Evolutionary conservation across 2,113 vertebrate species (phyloP).

Genomic region (Chiloscyllium plagiosum): DNA sequence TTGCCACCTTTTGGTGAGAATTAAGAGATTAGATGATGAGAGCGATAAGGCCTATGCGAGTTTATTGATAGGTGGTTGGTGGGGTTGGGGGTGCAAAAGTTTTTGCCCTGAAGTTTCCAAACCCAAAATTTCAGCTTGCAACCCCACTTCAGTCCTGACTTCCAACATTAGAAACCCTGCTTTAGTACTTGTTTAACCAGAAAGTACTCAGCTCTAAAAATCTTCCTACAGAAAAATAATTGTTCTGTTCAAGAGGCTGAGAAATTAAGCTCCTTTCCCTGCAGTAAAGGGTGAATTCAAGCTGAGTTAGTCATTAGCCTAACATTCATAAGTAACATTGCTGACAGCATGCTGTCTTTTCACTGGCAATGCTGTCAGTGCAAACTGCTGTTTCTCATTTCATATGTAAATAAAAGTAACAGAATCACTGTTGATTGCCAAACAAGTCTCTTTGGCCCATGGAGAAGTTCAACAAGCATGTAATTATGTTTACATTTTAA

Average conservation of each 20-base stretch:
- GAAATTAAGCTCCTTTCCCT: conserved; percentile 48
- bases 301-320: conserved; percentile 46
- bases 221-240: neutral
- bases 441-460: conserved; percentile 69
- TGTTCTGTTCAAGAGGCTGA: conserved; percentile 49
- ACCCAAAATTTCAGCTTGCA: no score
- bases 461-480: conserved; percentile 49
- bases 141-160: no score
- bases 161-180: no score
- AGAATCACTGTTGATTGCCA: conserved; percentile 66
- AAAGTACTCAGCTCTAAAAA: neutral
- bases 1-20: no score
- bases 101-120: no score
- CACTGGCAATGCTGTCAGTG: conserved; percentile 54
- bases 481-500: conserved; percentile 18
- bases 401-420: conserved; percentile 69
- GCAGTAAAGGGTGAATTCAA: conserved; percentile 53
- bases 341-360: conserved; percentile 52
- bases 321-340: conserved; percentile 48
- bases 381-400: conserved; percentile 59
- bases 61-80: no score
- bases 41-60: no score
- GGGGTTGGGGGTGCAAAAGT: no score
- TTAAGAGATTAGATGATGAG: no score
- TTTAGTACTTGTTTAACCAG: neutral